Conservation (phyloP, 2,888 invertebrate species). For the Andrena trimmerana region DNA sequence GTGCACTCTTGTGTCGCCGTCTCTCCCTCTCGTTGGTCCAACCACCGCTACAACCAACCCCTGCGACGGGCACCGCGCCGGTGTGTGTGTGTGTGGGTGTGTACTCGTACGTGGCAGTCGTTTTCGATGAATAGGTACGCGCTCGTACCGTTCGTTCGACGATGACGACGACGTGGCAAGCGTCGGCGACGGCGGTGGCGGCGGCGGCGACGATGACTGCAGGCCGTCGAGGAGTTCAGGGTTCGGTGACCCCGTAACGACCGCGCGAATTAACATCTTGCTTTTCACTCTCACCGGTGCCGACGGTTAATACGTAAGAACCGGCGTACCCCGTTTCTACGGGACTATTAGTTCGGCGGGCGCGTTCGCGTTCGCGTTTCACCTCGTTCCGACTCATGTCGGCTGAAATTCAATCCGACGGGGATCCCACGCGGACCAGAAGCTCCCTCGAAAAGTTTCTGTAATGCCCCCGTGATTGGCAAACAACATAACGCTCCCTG, state of each 20-base stretch:
- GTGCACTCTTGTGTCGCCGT: constrained; percentile 44
- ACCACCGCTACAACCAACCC: constrained; percentile 46
- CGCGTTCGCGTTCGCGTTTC: not conserved
- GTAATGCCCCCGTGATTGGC: constrained; percentile 52
- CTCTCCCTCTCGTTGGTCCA: constrained; percentile 54
- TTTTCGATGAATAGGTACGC: constrained; percentile 75
- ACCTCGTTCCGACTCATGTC: constrained; percentile 29
- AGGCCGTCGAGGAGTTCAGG: constrained; percentile 68
- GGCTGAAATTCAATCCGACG: constrained; percentile 44
- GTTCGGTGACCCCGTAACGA: constrained; percentile 80
- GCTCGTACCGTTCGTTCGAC: constrained; percentile 62
- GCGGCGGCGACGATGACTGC: constrained; percentile 57
- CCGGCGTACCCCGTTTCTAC: constrained; percentile 23
- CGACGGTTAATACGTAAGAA: constrained; percentile 49
- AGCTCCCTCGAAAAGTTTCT: constrained; percentile 44
- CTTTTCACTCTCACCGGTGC: constrained; percentile 51
- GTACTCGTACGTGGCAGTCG: constrained; percentile 59
- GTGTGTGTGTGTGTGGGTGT: constrained; percentile 23
- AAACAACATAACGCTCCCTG: constrained; percentile 43
- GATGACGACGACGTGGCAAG: constrained; percentile 48
- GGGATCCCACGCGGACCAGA: constrained; percentile 34
- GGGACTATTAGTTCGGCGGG: constrained; percentile 50
- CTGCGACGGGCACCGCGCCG: constrained; percentile 6
- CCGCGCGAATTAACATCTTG: constrained; percentile 75
- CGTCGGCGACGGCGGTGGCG: constrained; percentile 39